Evolutionary conservation across 2,797 vertebrate genomes (phyloP).

Genomic region (Dendrocincla fuliginosa): DNA sequence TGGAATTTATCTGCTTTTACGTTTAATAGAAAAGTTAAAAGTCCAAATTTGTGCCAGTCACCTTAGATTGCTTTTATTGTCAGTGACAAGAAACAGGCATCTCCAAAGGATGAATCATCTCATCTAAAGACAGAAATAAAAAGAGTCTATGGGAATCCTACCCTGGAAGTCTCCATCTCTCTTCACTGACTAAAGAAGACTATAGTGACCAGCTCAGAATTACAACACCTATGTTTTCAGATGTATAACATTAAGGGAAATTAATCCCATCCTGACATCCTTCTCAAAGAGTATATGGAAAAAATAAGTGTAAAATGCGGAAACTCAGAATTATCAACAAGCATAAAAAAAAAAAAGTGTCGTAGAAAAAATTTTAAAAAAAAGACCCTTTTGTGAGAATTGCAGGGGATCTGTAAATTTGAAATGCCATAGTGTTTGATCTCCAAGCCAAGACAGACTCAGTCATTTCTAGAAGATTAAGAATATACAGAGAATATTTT

Average conservation of each 20-base stretch:
- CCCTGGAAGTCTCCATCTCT: not conserved
- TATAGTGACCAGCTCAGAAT: not conserved
- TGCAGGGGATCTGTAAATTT: conserved; percentile 21
- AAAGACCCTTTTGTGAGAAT: conserved; percentile 18
- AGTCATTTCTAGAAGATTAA: conserved; percentile 46
- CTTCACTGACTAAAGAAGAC: not conserved
- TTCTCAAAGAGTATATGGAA: not conserved
- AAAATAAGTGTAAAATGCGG: not conserved
- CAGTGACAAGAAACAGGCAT: conserved; percentile 22
- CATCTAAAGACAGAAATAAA: not conserved
- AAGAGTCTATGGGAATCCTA: not conserved
- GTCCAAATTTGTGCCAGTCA: not conserved
- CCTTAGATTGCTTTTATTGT: not conserved
- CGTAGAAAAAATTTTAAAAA: not conserved
- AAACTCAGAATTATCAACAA: not conserved
- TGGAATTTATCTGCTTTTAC: not conserved
- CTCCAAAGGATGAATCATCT: not conserved
- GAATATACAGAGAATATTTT: conserved; percentile 31
- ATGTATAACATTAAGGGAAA: not conserved
- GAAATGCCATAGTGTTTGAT: conserved; percentile 43
- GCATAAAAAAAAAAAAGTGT: not conserved
- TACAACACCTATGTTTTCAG: not conserved
- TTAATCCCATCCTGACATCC: not conserved
- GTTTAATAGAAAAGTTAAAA: not conserved
- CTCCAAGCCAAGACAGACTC: conserved; percentile 22